These are phyloP conservation scores for Neocrepidodera transversa DNA, from an alignment of 2,888 invertebrate genomes.

Conservation along the genomic window DNA sequence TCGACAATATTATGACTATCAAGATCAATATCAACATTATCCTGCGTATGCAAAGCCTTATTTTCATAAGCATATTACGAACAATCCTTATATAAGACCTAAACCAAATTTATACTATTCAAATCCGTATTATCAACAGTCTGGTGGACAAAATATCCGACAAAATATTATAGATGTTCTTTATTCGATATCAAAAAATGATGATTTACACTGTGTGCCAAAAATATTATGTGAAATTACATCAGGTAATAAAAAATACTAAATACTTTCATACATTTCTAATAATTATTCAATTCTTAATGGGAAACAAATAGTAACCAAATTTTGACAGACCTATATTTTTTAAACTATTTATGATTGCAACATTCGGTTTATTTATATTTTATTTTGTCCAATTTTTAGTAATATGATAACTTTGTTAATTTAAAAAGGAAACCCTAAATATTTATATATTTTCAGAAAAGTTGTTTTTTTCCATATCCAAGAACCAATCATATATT, in stretches of 20 bases:
- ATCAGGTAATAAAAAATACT: conserved; percentile 67
- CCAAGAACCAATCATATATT: too few species aligned
- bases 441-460: too few species aligned
- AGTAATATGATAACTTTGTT: too few species aligned
- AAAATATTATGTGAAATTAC: conserved; percentile 81
- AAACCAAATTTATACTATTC: conserved; percentile 20
- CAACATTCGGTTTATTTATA: too few species aligned
- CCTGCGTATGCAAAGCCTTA: conserved; percentile 24
- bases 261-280: too few species aligned
- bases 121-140: conserved; percentile 12
- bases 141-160: neutral
- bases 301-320: too few species aligned
- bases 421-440: too few species aligned
- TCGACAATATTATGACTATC: conserved; percentile 1
- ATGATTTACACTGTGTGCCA: conserved; percentile 81
- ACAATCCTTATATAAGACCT: conserved; percentile 12
- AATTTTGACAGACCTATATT: too few species aligned
- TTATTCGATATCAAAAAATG: conserved; percentile 71
- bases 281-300: too few species aligned
- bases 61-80: conserved; percentile 27
- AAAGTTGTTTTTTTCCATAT: too few species aligned
- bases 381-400: too few species aligned
- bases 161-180: conserved; percentile 61
- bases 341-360: too few species aligned
- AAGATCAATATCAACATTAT: neutral